These are phyloP conservation scores for Microchrysa polita DNA, from an alignment of 2,888 invertebrate species.

Conservation along the genomic window DNA sequence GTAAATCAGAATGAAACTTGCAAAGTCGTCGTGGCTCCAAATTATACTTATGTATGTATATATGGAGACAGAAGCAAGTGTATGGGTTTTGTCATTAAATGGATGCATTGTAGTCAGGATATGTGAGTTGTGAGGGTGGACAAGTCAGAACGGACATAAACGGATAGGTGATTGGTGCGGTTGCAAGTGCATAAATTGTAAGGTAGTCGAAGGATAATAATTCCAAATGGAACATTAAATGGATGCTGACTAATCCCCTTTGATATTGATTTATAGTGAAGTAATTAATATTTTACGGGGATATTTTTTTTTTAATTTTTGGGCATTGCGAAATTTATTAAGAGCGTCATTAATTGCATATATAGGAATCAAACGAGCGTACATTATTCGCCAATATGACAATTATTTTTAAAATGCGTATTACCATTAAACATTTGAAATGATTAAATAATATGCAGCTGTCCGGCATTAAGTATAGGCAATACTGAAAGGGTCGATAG, in stretches of 20 bases:
- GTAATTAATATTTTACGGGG: not conserved
- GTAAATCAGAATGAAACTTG: constrained; percentile 20
- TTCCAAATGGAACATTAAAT: constrained; percentile 37
- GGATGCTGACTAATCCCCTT: constrained; percentile 29
- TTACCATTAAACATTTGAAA: too few relatives aligned
- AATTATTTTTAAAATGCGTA: too few relatives aligned
- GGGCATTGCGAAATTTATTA: too few relatives aligned
- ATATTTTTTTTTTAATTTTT: too few relatives aligned
- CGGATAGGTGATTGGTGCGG: constrained; percentile 35
- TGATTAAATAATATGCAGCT: too few relatives aligned
- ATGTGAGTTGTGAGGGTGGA: not conserved
- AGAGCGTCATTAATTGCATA: too few relatives aligned
- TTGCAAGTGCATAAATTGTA: constrained; percentile 31
- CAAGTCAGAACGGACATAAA: not conserved
- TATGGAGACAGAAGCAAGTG: too few relatives aligned
- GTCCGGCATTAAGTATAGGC: too few relatives aligned
- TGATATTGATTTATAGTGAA: constrained; percentile 21
- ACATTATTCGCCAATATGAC: too few relatives aligned
- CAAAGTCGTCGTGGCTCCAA: not conserved
- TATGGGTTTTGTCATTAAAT: not conserved
- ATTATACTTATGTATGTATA: too few relatives aligned
- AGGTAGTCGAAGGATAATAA: constrained; percentile 33
- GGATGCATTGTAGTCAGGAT: not conserved
- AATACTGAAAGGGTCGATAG: too few relatives aligned
- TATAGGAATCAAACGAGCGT: too few relatives aligned